Percentiles rank a stretch among this genome's conserved stretches.
phyloP scores from a whole-genome alignment of 35 echinoderm and acorn worm genomes.

The Heliocidaris tuberculata region DNA sequence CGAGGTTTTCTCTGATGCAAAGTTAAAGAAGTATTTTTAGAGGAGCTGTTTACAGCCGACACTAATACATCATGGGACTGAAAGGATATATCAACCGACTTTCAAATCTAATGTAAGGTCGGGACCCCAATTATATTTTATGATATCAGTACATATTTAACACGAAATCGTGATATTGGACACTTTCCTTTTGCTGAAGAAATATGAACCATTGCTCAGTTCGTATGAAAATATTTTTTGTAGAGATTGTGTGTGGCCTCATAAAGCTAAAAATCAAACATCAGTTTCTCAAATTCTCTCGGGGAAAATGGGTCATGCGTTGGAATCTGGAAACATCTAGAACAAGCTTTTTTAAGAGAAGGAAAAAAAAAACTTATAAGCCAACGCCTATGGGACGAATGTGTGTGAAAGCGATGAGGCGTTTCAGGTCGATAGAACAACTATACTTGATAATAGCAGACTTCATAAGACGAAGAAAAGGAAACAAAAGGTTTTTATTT shows the following conservation, averaged over 20 bases:
- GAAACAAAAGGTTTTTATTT: too few species aligned
- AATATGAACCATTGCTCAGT: neutral
- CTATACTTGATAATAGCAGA: neutral
- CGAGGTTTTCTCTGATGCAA: too few species aligned
- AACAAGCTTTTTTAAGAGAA: neutral
- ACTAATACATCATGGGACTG: neutral
- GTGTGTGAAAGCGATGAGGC: neutral
- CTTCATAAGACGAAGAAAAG: neutral
- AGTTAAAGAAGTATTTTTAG: neutral
- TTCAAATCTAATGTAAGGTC: neutral
- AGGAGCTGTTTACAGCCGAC: neutral
- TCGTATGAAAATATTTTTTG: neutral
- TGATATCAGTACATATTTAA: too few species aligned
- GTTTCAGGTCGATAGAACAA: neutral
- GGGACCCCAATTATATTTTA: neutral
- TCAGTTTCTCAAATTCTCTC: neutral
- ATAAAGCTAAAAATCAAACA: constrained; percentile 11
- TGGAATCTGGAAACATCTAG: neutral
- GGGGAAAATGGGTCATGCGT: neutral
- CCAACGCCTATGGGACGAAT: neutral
- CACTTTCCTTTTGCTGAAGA: neutral
- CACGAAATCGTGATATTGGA: neutral
- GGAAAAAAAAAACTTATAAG: neutral
- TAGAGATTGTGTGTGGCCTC: neutral
- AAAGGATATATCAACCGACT: neutral